phyloP scores from a whole-genome alignment of 2,888 invertebrate species.

The Polymixis flavicincta region DNA sequence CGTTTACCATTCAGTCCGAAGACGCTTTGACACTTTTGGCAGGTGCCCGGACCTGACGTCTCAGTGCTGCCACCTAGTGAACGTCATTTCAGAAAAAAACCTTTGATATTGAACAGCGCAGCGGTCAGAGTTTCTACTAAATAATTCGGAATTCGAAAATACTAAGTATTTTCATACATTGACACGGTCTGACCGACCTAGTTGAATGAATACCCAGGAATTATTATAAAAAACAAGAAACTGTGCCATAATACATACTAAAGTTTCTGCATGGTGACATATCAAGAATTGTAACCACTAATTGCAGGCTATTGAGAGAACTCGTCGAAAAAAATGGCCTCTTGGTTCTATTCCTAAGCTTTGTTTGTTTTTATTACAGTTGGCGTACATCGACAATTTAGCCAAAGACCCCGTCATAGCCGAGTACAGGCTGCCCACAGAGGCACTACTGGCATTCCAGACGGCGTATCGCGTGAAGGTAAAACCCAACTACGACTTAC shows the following conservation, averaged over 20 bases:
- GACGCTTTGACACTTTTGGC: no score
- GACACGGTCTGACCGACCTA: no score
- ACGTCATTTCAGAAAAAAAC: no score
- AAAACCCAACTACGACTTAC: conserved; percentile 75
- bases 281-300: not conserved
- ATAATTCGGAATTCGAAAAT: no score
- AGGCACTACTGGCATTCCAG: conserved; percentile 90
- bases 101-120: not conserved
- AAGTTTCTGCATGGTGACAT: no score
- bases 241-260: no score
- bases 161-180: no score
- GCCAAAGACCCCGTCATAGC: conserved; percentile 92
- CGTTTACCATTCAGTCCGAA: no score
- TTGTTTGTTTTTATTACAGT: conserved; percentile 84
- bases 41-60: no score
- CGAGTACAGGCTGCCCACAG: conserved; percentile 90
- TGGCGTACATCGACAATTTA: conserved; percentile 92
- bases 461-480: conserved; percentile 71
- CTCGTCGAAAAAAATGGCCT: not conserved
- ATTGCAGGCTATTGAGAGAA: not conserved
- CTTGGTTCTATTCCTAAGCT: not conserved
- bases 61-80: no score
- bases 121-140: not conserved
- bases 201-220: not conserved
- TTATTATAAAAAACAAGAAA: not conserved